Conservation (phyloP, 2,888 invertebrate species). For the Agrotis ipsilon region DNA sequence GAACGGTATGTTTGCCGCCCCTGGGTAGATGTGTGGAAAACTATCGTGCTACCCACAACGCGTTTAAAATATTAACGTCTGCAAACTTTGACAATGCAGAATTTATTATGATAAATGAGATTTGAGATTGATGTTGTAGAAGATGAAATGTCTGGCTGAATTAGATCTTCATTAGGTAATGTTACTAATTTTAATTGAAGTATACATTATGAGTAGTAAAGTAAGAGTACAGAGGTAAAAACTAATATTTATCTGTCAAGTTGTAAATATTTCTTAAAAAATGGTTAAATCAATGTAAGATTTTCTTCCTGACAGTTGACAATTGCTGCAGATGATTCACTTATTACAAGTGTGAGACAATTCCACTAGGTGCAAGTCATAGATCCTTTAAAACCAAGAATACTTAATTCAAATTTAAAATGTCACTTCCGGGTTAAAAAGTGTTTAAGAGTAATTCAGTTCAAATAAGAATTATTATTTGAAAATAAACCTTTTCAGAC, state of each 20-base stretch:
- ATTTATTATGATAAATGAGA: conserved; percentile 29
- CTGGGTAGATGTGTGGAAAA: conserved; percentile 15
- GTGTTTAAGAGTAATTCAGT: too few relatives aligned
- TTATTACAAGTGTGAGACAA: too few relatives aligned
- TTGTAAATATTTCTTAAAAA: too few relatives aligned
- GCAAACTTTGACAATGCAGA: conserved; percentile 26
- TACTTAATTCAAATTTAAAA: neutral
- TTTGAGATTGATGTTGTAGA: neutral
- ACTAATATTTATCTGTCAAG: too few relatives aligned
- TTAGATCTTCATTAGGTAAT: neutral
- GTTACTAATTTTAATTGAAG: conserved; percentile 1
- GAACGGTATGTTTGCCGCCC: conserved; percentile 49
- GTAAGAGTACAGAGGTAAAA: neutral
- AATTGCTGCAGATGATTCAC: too few relatives aligned
- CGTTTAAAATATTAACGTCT: conserved; percentile 33
- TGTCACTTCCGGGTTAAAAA: too few relatives aligned
- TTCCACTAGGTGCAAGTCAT: neutral
- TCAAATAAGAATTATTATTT: too few relatives aligned
- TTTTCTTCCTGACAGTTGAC: neutral
- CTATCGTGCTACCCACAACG: conserved; percentile 23
- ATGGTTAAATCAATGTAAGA: too few relatives aligned
- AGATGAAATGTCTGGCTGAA: neutral
- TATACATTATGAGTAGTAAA: neutral
- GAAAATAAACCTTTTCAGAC: too few relatives aligned
- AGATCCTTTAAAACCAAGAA: neutral